Evolutionary conservation across 2,113 vertebrate species (phyloP), one percentile per base, ranked within the genome.

Genomic region (Oryzias celebensis): DNA sequence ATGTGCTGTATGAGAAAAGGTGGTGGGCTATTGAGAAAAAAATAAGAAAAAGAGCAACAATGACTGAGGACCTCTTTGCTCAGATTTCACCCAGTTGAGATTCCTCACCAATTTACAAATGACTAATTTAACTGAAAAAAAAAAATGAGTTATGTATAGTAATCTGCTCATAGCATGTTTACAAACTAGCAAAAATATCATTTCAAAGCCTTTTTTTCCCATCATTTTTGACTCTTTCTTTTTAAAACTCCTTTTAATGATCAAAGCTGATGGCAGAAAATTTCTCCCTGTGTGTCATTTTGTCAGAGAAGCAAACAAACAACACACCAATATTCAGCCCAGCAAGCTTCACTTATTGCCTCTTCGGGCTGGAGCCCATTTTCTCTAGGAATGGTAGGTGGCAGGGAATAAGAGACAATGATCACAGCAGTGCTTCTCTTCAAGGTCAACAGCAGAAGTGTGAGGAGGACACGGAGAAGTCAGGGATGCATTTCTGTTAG

Each of bases 361-460:
- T 65, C n/a, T 67, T 51, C 1, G 24, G 60, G 68, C 45, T 24
- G n/a, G 12, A 49, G 26, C 13, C 53, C 15, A 58, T 80, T 80
- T 85, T 70, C 58, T 71, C 58, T 8, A 52, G 46, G 52, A 58
- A 48, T 18, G 18, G 49, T 55, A 60, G 66, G 62, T 5, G 15
- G 43, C 28, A 17, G 22, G 70, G 71, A 71, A 73, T 75, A 72
- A 59, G 54, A 56, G 61, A 74, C 72, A 68, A 54, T 73, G 58
- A 81, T 75, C 69, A 63, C 44, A 23, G 65, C 49, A 52, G 64
- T 57, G 60, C 65, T 71, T 44, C 62, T 68, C 47, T 53, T 73
- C 79, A 81, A 86, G 83, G 87, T 89, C 76, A 85, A 56, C 31
- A 64, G 52, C 23, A 72, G 22, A 52, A 31, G 20, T 51, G 36